Percentiles rank a stretch among this genome's conserved stretches.
phyloP scores from a whole-genome alignment of 1,140 invertebrate genomes.

The Microplitis demolitor region DNA sequence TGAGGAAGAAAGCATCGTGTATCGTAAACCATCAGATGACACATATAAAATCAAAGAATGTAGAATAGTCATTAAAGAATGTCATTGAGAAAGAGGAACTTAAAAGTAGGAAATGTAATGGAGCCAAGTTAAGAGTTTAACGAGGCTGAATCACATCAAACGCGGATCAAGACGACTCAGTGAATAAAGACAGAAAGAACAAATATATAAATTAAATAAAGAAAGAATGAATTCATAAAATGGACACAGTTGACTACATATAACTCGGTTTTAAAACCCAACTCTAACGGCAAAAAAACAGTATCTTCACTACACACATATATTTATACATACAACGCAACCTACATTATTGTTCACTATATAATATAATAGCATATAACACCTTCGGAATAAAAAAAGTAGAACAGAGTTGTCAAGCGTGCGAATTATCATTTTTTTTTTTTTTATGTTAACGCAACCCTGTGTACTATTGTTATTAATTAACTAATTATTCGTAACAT shows the following conservation, averaged over 20 bases:
- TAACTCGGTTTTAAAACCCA: background rate
- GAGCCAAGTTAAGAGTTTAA: constrained; percentile 1
- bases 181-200: no score
- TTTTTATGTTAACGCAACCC: background rate
- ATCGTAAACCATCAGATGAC: no score
- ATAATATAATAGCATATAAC: background rate
- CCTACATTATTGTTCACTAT: constrained; percentile 48
- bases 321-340: constrained; percentile 29
- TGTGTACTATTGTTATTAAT: background rate
- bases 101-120: constrained; percentile 23
- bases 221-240: background rate
- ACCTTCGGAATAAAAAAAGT: constrained; percentile 36
- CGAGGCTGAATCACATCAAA: background rate
- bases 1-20: no score
- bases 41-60: background rate
- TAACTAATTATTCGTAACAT: background rate
- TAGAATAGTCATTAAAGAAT: background rate
- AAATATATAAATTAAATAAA: no score
- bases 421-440: background rate
- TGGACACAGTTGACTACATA: constrained; percentile 14
- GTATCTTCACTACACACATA: constrained; percentile 3
- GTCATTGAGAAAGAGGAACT: background rate
- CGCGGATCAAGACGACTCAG: background rate
- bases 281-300: constrained; percentile 26
- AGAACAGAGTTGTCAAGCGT: constrained; percentile 37